Evolutionary conservation across 2,797 vertebrate genomes (phyloP), one percentile per base, ranked within the genome.

Genomic region (Pangasius krempfi): DNA sequence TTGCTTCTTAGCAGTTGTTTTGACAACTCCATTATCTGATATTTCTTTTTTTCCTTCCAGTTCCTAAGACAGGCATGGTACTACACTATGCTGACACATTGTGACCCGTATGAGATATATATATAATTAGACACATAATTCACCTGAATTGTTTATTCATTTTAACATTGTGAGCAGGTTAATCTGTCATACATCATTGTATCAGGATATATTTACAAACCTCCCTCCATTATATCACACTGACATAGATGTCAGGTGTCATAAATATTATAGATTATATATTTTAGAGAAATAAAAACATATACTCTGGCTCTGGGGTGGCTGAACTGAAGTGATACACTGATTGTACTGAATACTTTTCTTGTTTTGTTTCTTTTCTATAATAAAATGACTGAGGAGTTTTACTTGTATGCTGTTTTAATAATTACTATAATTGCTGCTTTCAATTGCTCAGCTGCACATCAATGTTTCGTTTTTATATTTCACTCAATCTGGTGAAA

Each of bases 41-140:
- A 33, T 56, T 79, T 54, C 14, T 52, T 30, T 56, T 33, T 33
- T 8, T 20, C 1, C 50, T 20, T 58, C 52, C 30, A 10, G 16
- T 0, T n/a, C 13, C 33, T 72, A 76, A 47, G 37, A 44, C 27
- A 80, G 52, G 16, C 13, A 27, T 8, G 58, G 5, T 62, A 14
- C 22, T 37, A 80, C 33, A 62, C 79, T 60, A 40, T 82, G 58
- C 79, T 82, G 80, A 37, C 80, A 62, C 80, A n/a, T 44, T 82
- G 58, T 82, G 44, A 44, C 44, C 44, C 44, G 5, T 44, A 44
- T 44, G 44, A 44, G 5, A 44, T 44, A 44, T 44, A 44, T 44
- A 44, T 82, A 16, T n/a, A 40, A 6, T 62, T 40, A 40, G 22
- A 58, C 30, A 27, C 1, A 33, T 20, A 25, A 79, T 54, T 30